phyloP scores from a whole-genome alignment of 2,888 invertebrate species.

The Synergus umbraculus region DNA sequence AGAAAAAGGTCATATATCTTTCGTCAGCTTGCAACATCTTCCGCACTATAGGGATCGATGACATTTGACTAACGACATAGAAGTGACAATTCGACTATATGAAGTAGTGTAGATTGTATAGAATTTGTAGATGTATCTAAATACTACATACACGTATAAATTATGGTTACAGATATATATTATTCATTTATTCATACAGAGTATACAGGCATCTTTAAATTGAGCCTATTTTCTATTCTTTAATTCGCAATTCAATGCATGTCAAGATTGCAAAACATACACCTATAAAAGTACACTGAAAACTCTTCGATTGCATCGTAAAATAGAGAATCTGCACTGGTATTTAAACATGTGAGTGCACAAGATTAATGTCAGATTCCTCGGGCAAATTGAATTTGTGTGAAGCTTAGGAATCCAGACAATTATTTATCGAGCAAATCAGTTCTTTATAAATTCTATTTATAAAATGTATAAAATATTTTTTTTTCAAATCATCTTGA shows the following conservation, averaged over 20 bases:
- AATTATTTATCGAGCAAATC: background rate
- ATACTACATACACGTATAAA: background rate
- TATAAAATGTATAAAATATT: background rate
- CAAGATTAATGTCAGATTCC: background rate
- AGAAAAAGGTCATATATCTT: constrained; percentile 13
- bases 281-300: background rate
- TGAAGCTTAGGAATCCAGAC: background rate
- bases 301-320: background rate
- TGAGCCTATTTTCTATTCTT: background rate
- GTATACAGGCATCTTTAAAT: background rate
- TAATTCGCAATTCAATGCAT: background rate
- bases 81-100: background rate
- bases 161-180: background rate
- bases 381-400: background rate
- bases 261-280: background rate
- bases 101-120: background rate
- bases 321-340: background rate
- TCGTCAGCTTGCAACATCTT: constrained; percentile 34
- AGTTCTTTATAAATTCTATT: background rate
- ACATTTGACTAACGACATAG: constrained; percentile 13
- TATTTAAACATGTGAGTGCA: background rate
- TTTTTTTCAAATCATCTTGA: background rate
- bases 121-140: background rate
- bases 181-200: background rate
- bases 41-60: constrained; percentile 11